Percentiles rank a stretch among this genome's conserved stretches.
phyloP scores from a whole-genome alignment of 1,140 invertebrate species.

The Temnothorax longispinosus region DNA sequence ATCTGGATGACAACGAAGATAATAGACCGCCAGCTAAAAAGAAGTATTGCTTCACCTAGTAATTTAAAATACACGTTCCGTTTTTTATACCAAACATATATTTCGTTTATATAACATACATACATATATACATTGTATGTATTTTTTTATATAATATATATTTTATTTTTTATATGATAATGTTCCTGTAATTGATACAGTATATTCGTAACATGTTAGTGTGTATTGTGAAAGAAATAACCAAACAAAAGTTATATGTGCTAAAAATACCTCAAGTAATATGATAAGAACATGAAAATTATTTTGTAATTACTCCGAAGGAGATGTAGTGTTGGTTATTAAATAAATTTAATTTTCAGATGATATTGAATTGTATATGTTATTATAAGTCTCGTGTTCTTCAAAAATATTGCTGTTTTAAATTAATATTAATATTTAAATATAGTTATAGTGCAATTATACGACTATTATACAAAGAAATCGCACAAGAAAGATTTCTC shows the following conservation, averaged over 20 bases:
- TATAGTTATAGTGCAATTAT: background rate
- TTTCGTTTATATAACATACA: background rate
- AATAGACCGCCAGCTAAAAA: slow-evolving; percentile 4
- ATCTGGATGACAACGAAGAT: slow-evolving; percentile 15
- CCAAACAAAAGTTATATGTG: background rate
- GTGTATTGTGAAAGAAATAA: background rate
- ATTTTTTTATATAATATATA: background rate
- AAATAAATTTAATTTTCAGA: slow-evolving; percentile 35
- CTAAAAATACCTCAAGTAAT: slow-evolving; percentile 10
- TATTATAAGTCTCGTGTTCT: background rate
- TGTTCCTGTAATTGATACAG: background rate
- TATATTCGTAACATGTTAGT: slow-evolving; percentile 8
- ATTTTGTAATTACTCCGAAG: background rate
- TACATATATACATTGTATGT: background rate
- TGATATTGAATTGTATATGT: background rate
- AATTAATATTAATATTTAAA: background rate
- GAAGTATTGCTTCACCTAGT: slow-evolving; percentile 4
- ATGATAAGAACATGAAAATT: background rate
- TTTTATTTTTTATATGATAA: background rate
- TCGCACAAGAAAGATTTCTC: background rate
- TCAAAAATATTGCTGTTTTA: background rate
- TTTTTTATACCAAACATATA: background rate
- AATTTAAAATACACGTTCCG: background rate
- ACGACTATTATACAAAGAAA: background rate
- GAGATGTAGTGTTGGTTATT: background rate